Evolutionary conservation across 2,113 vertebrate species (phyloP).

Genomic region (Charadrius vociferus): DNA sequence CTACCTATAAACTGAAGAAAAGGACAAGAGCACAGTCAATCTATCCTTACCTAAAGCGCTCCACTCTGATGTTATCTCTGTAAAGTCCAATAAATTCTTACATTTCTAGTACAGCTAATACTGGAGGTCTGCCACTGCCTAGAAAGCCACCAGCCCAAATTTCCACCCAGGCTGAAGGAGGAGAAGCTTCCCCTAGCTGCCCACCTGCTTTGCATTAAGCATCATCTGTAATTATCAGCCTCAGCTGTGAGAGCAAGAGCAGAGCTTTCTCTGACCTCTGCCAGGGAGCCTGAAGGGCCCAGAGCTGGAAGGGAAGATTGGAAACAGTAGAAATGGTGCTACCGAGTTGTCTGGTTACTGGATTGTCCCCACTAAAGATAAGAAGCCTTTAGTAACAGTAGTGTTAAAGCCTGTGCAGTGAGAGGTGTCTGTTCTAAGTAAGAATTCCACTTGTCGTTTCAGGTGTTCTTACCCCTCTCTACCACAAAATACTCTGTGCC

Average conservation of each 20-base stretch:
- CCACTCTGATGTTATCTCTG: not conserved
- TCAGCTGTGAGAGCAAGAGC: not conserved
- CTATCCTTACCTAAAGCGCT: not conserved
- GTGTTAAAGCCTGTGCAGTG: not conserved
- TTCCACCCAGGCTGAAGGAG: accelerated
- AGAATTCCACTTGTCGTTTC: not conserved
- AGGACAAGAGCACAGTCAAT: not conserved
- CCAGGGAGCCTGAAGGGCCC: too few species aligned
- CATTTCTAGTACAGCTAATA: not conserved
- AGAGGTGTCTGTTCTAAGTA: not conserved
- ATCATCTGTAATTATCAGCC: not conserved
- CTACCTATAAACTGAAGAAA: not conserved
- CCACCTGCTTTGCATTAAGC: not conserved
- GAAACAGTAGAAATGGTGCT: not conserved
- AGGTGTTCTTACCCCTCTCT: not conserved
- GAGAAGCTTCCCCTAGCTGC: not conserved
- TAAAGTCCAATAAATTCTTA: accelerated
- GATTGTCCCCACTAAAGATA: not conserved
- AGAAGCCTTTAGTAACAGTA: not conserved
- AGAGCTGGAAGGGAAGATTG: not conserved
- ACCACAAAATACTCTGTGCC: too few species aligned
- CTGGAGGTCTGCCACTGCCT: accelerated
- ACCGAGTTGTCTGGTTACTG: not conserved
- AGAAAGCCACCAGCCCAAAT: not conserved
- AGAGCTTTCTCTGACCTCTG: not conserved